A percentile compares a stretch with the other conserved stretches of the same genome.
These are phyloP conservation scores for Brachyistius frenatus DNA, from an alignment of 2,113 vertebrate species.

Conservation along the genomic window DNA sequence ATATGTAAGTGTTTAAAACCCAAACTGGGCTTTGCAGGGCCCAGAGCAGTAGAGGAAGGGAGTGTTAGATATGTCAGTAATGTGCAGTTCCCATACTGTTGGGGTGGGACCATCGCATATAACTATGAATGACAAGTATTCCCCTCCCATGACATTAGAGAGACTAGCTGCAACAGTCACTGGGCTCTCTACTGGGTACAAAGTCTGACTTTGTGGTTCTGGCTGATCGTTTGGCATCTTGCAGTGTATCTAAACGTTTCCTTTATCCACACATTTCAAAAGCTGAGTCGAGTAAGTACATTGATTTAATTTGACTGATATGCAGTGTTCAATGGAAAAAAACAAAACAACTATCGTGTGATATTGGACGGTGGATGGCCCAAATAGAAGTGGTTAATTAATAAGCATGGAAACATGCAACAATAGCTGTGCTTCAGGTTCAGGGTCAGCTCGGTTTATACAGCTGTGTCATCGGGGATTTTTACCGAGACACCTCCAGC, in stretches of 20 bases:
- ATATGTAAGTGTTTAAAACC: not conserved
- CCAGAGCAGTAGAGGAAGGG: not conserved
- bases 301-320: not conserved
- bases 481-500: slow-evolving; percentile 44
- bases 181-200: slow-evolving; percentile 47
- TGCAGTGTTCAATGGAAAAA: not conserved
- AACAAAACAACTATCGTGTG: not conserved
- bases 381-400: slow-evolving; percentile 14
- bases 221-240: slow-evolving; percentile 47
- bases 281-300: not conserved
- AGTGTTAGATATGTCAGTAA: slow-evolving; percentile 2
- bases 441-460: slow-evolving; percentile 52
- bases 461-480: slow-evolving; percentile 59
- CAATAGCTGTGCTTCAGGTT: slow-evolving; percentile 9
- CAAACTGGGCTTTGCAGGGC: not conserved
- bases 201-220: slow-evolving; percentile 65
- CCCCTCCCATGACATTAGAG: slow-evolving; percentile 19
- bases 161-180: slow-evolving; percentile 29
- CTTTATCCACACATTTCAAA: slow-evolving; percentile 7
- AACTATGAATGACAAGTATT: slow-evolving; percentile 9
- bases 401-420: slow-evolving; percentile 1
- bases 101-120: not conserved
- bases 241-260: slow-evolving; percentile 2
- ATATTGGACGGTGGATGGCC: not conserved
- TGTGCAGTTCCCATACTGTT: slow-evolving; percentile 4